phyloP scores from a whole-genome alignment of 2,888 invertebrate genomes.

The Ochropacha duplaris region DNA sequence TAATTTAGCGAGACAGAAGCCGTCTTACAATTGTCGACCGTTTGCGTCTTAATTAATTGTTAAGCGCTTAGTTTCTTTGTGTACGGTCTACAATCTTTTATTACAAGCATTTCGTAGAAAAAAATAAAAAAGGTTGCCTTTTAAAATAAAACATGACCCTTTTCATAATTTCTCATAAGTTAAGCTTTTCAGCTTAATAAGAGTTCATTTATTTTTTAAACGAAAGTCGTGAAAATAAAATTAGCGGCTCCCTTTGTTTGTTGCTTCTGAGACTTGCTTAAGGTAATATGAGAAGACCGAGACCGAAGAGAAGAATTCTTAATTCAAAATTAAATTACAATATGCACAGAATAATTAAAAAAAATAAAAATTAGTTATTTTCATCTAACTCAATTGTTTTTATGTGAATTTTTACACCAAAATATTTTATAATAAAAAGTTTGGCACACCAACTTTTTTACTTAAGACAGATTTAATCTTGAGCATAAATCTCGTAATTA shows the following conservation, averaged over 20 bases:
- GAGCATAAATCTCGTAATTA: too few relatives aligned
- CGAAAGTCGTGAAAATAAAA: background rate
- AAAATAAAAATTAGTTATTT: too few relatives aligned
- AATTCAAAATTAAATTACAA: too few relatives aligned
- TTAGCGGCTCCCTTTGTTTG: background rate
- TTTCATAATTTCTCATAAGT: conserved; percentile 4
- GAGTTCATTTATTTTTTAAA: conserved; percentile 4
- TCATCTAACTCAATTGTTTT: too few relatives aligned
- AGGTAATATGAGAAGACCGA: background rate
- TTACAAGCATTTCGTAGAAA: background rate
- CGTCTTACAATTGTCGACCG: conserved; percentile 22
- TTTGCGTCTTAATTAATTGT: conserved; percentile 34
- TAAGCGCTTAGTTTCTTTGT: conserved; percentile 23
- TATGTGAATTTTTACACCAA: too few relatives aligned
- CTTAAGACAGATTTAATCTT: too few relatives aligned
- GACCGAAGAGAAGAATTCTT: too few relatives aligned
- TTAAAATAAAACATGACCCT: background rate
- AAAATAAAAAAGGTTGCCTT: background rate
- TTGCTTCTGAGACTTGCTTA: background rate
- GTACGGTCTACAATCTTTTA: background rate
- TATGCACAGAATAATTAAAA: too few relatives aligned
- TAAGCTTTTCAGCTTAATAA: conserved; percentile 2
- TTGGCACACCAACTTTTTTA: too few relatives aligned
- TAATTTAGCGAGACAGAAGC: conserved; percentile 27
- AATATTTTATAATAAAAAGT: too few relatives aligned